Base-by-base conservation (phyloP, 2,113 vertebrate genomes). In the Tachysurus vachellii region DNA sequence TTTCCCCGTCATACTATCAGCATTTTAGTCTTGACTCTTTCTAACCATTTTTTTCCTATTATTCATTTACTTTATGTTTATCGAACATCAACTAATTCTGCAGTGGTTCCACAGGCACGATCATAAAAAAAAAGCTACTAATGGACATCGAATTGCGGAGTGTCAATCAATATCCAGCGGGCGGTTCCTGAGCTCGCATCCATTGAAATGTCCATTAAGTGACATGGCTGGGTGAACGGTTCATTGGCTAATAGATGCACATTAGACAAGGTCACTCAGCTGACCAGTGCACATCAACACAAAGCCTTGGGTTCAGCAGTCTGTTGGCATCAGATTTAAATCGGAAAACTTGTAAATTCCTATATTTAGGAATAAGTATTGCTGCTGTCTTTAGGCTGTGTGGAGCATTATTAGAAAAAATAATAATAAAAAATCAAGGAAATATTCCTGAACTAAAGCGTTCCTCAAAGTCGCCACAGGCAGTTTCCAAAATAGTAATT, bases 281-380 rank as follows among this genome's bases (percentile, higher is more conserved):
- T 68, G 68, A 77, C 68, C 83, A 82, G 68, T 42, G 70, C n/a
- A 76, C 47, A 66, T 71, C 59, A 88, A 82, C 87, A 82, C 87
- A 81, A 82, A 61, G 86, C 80, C 70, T 66, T 7, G 0, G n/a
- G 42, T 71, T 64, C 56, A 75, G 68, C 28, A 61, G 44, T 59
- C 57, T 21, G 26, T 64, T 44, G 53, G 61, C 54, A 54, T 64
- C 36, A 50, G 79, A n/a, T 44, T 57, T 71, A 47, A 59, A 73
- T 13, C 53, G 44, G 57, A 57, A 62, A 85, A 70, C 31, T 26
- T 44, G 9, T 17, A 4, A 80, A 82, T 86, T 91, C 73, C 36
- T 36, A 88, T 88, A 85, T 26, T 90, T 85, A 84, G 91, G 90
- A 88, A 91, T 61, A 36, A 92, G 88, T 84, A 90, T 90, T 91